Evolutionary conservation across 2,888 invertebrate species (phyloP).

Genomic region (Ptychoptera contaminata): DNA sequence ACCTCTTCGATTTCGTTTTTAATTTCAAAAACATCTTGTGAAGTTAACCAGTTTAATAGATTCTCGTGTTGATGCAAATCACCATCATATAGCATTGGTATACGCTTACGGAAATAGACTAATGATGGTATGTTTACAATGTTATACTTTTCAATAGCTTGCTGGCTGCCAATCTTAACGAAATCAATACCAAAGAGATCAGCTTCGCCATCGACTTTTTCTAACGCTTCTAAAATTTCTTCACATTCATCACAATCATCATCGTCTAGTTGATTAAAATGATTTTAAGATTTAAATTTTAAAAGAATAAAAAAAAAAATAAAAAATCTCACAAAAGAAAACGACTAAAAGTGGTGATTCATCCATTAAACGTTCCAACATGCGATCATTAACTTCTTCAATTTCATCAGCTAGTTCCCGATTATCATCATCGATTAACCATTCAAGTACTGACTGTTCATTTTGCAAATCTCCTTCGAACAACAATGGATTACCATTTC

Average conservation of each 20-base stretch:
- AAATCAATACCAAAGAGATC: slow-evolving; percentile 89
- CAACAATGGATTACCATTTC: slow-evolving; percentile 75
- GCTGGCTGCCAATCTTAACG: slow-evolving; percentile 73
- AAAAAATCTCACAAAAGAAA: slow-evolving; percentile 63
- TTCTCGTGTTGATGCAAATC: slow-evolving; percentile 76
- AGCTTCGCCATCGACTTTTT: slow-evolving; percentile 90
- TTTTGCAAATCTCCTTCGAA: slow-evolving; percentile 87
- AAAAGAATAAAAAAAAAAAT: not conserved
- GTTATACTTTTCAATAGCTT: slow-evolving; percentile 67
- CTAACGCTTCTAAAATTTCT: slow-evolving; percentile 76
- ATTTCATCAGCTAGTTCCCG: slow-evolving; percentile 87
- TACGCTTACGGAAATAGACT: slow-evolving; percentile 71
- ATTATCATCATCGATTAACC: slow-evolving; percentile 87
- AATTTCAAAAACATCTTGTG: slow-evolving; percentile 87
- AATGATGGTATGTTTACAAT: slow-evolving; percentile 72
- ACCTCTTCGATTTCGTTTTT: slow-evolving; percentile 96
- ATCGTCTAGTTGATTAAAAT: slow-evolving; percentile 46
- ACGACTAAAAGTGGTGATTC: slow-evolving; percentile 80
- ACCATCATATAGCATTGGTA: slow-evolving; percentile 77
- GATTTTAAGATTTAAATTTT: slow-evolving; percentile 1
- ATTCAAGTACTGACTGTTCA: slow-evolving; percentile 80
- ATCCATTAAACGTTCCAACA: slow-evolving; percentile 69
- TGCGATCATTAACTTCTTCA: slow-evolving; percentile 78
- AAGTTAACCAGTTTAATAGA: slow-evolving; percentile 77
- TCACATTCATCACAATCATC: slow-evolving; percentile 84